Evolutionary conservation across 2,113 vertebrate genomes (phyloP).

Genomic region (Bufo bufo): DNA sequence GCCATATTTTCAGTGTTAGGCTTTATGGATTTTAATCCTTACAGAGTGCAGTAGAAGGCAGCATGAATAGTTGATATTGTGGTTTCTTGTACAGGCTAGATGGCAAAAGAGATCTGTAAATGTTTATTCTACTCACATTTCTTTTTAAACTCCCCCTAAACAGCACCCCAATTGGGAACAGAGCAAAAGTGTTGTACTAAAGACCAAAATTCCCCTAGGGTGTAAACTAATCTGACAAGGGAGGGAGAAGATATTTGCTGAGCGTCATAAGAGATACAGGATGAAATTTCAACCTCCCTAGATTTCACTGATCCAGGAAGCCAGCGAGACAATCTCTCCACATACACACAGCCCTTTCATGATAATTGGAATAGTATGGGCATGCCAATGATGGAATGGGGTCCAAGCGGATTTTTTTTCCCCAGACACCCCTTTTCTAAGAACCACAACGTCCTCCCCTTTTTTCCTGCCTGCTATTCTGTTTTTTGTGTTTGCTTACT

Average conservation of each 20-base stretch:
- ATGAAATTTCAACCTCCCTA: conserved; percentile 84
- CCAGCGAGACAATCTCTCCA: conserved; percentile 79
- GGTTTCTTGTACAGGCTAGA: conserved; percentile 80
- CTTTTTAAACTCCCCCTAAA: conserved; percentile 79
- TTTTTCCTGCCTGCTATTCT: conserved; percentile 67
- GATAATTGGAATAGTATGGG: conserved; percentile 81
- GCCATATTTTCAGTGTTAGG: conserved; percentile 84
- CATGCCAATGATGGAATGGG: conserved; percentile 77
- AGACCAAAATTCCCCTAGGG: conserved; percentile 85
- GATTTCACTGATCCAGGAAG: conserved; percentile 81
- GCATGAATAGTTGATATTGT: conserved; percentile 84
- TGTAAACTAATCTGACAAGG: conserved; percentile 79
- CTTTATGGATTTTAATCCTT: conserved; percentile 80
- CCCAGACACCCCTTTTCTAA: conserved; percentile 32
- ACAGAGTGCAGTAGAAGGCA: conserved; percentile 80
- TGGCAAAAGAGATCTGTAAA: conserved; percentile 85
- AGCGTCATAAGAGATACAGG: conserved; percentile 79
- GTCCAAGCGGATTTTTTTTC: conserved; percentile 73
- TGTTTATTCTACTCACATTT: conserved; percentile 87
- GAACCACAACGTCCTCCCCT: conserved; percentile 11
- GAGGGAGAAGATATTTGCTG: conserved; percentile 79
- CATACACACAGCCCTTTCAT: conserved; percentile 78
- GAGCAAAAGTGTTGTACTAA: conserved; percentile 82
- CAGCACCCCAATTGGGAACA: conserved; percentile 81
- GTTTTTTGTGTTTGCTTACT: conserved; percentile 84